Percentiles rank a stretch among this genome's conserved stretches.
Evolutionary conservation across 2,797 vertebrate genomes (phyloP).

Genomic region (Erithacus rubecula): DNA sequence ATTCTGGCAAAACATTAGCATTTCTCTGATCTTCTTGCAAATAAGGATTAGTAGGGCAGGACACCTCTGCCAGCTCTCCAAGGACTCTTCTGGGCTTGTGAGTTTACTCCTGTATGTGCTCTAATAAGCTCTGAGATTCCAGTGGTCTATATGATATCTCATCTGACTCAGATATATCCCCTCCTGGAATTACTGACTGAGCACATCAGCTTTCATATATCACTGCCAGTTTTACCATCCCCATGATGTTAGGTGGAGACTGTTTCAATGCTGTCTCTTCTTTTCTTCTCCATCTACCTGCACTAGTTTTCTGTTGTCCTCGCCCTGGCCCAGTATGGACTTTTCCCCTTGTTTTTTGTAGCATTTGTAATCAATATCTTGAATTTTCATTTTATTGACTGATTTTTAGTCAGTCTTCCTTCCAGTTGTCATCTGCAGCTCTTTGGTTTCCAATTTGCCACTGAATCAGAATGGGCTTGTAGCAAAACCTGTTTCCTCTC

Average conservation of each 20-base stretch:
- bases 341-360: background rate
- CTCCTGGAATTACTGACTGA: background rate
- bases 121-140: conserved; percentile 41
- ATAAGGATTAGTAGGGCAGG: conserved; percentile 41
- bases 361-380: background rate
- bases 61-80: conserved; percentile 40
- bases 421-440: background rate
- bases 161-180: background rate
- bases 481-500: conserved; percentile 8
- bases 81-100: conserved; percentile 25
- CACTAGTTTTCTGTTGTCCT: background rate
- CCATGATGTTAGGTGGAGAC: background rate
- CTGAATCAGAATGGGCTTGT: conserved; percentile 6
- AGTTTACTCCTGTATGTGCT: conserved; percentile 18
- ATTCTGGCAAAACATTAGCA: conserved; percentile 57
- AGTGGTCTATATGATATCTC: background rate
- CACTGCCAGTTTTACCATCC: background rate
- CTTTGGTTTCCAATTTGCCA: conserved; percentile 5
- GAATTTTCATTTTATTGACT: background rate
- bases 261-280: background rate
- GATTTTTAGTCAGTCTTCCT: background rate
- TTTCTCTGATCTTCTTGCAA: conserved; percentile 64
- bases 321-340: background rate
- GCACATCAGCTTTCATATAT: background rate
- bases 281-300: background rate